Evolutionary conservation across 2,113 vertebrate species (phyloP).

Genomic region (Trachemys scripta): DNA sequence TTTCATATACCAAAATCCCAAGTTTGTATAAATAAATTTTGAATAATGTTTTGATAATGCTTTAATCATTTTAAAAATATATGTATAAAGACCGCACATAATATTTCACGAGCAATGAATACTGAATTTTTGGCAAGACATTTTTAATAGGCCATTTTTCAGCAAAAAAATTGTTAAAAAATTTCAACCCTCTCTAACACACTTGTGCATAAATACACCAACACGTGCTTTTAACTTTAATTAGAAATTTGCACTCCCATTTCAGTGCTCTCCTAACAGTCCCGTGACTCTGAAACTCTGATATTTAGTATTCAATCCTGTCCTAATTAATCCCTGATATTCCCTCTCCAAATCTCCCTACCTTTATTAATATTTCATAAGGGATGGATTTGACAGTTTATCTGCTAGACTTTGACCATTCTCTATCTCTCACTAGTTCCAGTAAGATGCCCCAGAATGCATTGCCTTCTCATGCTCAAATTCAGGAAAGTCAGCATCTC

Average conservation of each 20-base stretch:
- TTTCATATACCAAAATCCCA: background rate
- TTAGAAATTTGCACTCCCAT: background rate
- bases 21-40: background rate
- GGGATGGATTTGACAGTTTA: background rate
- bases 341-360: background rate
- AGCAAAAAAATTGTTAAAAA: background rate
- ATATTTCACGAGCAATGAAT: fast-evolving
- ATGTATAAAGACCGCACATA: too few species aligned
- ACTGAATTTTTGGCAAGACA: background rate
- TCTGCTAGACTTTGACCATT: background rate
- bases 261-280: background rate
- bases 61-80: background rate
- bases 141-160: background rate
- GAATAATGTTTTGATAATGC: background rate
- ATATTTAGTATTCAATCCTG: background rate
- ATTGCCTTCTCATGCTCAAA: background rate
- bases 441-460: background rate
- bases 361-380: background rate
- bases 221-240: background rate
- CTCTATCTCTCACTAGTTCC: background rate
- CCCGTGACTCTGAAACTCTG: background rate
- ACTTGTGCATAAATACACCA: background rate
- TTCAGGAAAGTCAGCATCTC: background rate
- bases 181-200: background rate
- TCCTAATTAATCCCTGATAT: background rate